These are phyloP conservation scores for Urocynchramus pylzowi DNA, from an alignment of 2,113 vertebrate genomes.

Conservation along the genomic window DNA sequence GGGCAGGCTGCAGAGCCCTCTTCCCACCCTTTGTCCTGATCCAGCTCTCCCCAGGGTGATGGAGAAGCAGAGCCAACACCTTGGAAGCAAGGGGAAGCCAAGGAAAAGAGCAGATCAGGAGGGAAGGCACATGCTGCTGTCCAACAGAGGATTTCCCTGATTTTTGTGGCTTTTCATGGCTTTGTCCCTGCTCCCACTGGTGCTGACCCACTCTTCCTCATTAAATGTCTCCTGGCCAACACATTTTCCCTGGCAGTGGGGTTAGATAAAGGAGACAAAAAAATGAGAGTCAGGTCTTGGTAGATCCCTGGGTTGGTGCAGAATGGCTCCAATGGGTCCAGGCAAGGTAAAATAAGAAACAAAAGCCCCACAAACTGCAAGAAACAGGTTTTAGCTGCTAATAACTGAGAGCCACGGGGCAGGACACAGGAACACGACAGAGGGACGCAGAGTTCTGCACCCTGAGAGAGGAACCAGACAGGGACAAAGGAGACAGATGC, in stretches of 20 bases:
- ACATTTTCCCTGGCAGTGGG: not conserved
- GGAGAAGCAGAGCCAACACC: not conserved
- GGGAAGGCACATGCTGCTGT: not conserved
- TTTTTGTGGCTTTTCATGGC: not conserved
- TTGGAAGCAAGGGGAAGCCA: not conserved
- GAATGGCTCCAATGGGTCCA: not conserved
- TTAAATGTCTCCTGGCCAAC: not conserved
- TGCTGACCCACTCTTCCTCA: not conserved
- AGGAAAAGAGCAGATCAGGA: not conserved
- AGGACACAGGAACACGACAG: not conserved
- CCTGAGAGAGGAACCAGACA: not conserved
- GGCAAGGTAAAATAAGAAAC: rapidly evolving
- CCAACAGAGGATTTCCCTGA: not conserved
- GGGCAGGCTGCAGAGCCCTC: not conserved
- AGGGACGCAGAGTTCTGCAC: not conserved
- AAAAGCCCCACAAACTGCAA: not conserved
- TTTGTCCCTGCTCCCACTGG: not conserved
- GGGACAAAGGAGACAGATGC: not conserved
- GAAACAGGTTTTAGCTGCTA: not conserved
- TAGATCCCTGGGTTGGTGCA: not conserved
- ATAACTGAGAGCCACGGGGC: not conserved
- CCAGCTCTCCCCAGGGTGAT: not conserved
- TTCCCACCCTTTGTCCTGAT: not conserved
- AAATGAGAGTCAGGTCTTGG: not conserved
- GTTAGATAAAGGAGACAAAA: not conserved